Base-by-base conservation (phyloP, 2,888 invertebrate genomes). In the Aleiodes alternator region DNA sequence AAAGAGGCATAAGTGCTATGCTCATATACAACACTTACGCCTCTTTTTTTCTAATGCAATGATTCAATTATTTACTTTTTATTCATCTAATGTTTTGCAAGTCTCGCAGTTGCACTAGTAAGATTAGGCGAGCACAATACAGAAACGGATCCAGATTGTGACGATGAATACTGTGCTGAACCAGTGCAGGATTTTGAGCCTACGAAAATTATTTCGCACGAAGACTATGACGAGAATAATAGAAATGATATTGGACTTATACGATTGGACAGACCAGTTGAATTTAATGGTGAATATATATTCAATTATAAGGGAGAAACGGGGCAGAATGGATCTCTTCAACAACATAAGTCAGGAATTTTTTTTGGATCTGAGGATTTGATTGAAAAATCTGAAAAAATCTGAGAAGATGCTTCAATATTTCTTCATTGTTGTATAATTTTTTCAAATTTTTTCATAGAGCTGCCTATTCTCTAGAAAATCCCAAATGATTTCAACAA, bases 221-320 rank as follows among this genome's bases (percentile, higher is more conserved):
- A 83, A 48, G 68, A 81, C 11, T 90, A 87, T 77, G 82, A 84
- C 57, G 79, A 80, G 1, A 69, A 79, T 12, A 84, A 81, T 23
- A 84, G 83, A 70, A 85, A 90, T 77, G 90, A 91, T 77, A 89
- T 91, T 38, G 90, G 89, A 4, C 77, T 91, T 3, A 84, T 90
- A 48, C 83, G 85, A 73, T 80, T 90, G 29, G 76, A 84, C 48
- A 79, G 78, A 34, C 80, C 84, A 6, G 89, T 83, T 2, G 31
- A 72, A 23, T 87, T 84, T 68, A 88, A 84, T 53, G 87, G 90
- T 89, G 81, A 72, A 23, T 23, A 23, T 23, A 1, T 2, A 23
- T 23, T 23, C 23, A 23, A 23, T 23, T 23, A 23, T 23, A n/a
- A n/a, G n/a, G n/a, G n/a, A n/a, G n/a, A n/a, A n/a, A n/a, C n/a